Evolutionary conservation across 2,113 vertebrate species (phyloP), one percentile per base, ranked within the genome.

Genomic region (Anhinga rufa): DNA sequence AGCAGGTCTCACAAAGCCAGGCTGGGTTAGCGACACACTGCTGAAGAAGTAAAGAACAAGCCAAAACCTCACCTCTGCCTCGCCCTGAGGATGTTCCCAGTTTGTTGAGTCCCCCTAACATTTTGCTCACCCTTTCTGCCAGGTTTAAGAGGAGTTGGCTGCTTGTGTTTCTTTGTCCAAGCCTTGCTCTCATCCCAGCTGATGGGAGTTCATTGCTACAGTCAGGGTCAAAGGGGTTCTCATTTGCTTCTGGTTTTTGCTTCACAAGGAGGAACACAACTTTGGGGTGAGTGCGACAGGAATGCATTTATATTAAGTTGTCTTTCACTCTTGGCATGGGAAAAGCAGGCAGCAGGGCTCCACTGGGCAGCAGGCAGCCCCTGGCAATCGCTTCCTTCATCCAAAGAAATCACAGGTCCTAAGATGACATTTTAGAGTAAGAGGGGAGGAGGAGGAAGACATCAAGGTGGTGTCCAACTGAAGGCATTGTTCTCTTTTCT

Each of bases 401-500:
- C 42, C 86, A 44, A 55, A 84, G 83, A 34, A 86, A 78, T 31
- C n/a, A 6, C 6, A 1, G 12, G 46, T 97, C 77, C 77, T 28
- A n/a, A 66, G 60, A 16, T 48, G 88, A 78, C 60, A 51, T 82
- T 93, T 92, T 5, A 55, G 69, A 82, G 16, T 40, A 44, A 1
- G 2, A 79, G 31, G 72, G 87, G 70, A 85, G 76, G 71, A 85
- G 88, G 84, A 93, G 79, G 92, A 96, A 92, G 92, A 55, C 72
- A 2, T 81, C 52, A 9, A 88, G 80, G 85, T 83, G 77, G 69
- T 76, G 89, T 80, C 82, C 81, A 34, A 6, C 21, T 20, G 3
- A 69, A 87, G 28, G 61, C 78, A 91, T 93, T 96, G 93, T 96
- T 96, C 90, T 84, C 48, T 71, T 75, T 71, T 77, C 88, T 95